Evolutionary conservation across 2,113 vertebrate species (phyloP).

Genomic region (Felis chaus): DNA sequence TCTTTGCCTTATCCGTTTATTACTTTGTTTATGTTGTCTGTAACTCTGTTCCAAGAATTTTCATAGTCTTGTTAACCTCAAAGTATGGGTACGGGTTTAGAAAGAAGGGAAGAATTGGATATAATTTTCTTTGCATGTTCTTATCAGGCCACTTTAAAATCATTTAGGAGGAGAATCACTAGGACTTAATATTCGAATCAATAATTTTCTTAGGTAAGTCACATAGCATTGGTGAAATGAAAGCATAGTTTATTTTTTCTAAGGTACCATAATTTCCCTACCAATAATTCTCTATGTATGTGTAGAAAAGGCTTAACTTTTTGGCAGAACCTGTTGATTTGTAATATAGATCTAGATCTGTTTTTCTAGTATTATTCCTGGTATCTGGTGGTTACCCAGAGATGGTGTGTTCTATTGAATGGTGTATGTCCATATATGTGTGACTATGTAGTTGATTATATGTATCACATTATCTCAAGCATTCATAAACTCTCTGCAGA

Average conservation of each 20-base stretch:
- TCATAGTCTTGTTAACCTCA: background rate
- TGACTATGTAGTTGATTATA: background rate
- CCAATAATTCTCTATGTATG: background rate
- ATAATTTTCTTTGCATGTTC: background rate
- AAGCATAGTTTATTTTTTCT: background rate
- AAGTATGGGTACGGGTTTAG: background rate
- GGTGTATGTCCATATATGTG: background rate
- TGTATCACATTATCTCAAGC: background rate
- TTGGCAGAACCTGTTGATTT: background rate
- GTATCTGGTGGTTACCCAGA: background rate
- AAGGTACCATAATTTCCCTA: background rate
- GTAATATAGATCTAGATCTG: background rate
- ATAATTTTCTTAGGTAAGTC: background rate
- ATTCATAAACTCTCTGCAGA: background rate
- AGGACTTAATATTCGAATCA: background rate
- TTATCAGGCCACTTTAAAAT: background rate
- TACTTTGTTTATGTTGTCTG: background rate
- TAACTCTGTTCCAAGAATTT: constrained; percentile 3
- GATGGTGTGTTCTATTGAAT: background rate
- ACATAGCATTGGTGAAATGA: background rate
- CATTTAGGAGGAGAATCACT: background rate
- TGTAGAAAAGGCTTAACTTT: background rate
- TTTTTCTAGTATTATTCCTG: background rate
- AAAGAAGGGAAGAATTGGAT: background rate
- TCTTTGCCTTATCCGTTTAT: background rate